A percentile compares a stretch with the other conserved stretches of the same genome.
Conservation (phyloP, 2,797 vertebrate species). For the Phrynocephalus forsythii region DNA sequence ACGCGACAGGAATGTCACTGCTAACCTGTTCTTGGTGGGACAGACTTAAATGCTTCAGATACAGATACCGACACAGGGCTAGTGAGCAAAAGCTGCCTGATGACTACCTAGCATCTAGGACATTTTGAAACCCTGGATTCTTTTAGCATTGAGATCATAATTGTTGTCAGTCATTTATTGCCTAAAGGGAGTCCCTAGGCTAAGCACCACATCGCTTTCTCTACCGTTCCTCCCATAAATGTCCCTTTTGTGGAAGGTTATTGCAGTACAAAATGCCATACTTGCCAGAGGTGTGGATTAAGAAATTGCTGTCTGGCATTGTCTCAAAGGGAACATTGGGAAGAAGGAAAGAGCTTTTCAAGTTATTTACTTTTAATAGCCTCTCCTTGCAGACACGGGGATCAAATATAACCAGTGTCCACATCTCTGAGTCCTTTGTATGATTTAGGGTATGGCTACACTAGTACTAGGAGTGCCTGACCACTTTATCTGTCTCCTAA, state of each 20-base stretch:
- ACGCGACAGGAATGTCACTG: neutral
- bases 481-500: too few relatives aligned
- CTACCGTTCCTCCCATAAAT: neutral
- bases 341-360: neutral
- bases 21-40: neutral
- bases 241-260: slow-evolving; percentile 22
- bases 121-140: neutral
- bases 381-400: neutral
- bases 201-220: neutral
- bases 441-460: too few relatives aligned
- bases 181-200: neutral
- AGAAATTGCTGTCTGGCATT: neutral
- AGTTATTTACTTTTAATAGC: neutral
- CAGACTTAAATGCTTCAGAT: neutral
- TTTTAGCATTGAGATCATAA: slow-evolving; percentile 7
- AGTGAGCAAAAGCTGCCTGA: neutral
- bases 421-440: neutral
- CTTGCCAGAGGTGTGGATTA: neutral
- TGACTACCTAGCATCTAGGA: neutral
- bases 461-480: too few relatives aligned
- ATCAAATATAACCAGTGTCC: too few relatives aligned
- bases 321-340: neutral
- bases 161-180: neutral
- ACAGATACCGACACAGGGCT: neutral
- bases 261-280: neutral